Conservation (phyloP, 2,888 invertebrate genomes). For the Bombylius major region DNA sequence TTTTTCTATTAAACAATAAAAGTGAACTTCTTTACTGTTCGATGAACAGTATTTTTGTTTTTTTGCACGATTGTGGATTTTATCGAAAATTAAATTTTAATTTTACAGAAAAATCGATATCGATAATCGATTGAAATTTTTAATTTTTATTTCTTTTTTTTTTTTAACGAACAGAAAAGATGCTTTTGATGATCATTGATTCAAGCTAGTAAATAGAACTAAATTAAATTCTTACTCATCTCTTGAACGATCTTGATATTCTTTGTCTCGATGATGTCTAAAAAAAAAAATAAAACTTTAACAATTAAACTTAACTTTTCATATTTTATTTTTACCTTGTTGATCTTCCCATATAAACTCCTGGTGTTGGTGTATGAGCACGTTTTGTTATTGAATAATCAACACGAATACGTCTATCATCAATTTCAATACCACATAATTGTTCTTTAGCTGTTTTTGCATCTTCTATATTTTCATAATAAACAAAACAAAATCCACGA, state of each 20-base stretch:
- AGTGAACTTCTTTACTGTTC: too few species aligned
- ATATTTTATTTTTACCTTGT: constrained; percentile 37
- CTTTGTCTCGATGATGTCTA: constrained; percentile 18
- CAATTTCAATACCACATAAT: constrained; percentile 88
- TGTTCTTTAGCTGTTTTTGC: constrained; percentile 89
- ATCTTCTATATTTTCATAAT: constrained; percentile 77
- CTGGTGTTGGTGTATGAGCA: constrained; percentile 94
- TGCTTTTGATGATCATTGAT: too few species aligned
- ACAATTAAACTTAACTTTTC: background rate
- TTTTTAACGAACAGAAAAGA: too few species aligned
- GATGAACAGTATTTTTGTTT: too few species aligned
- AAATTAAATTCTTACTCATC: constrained; percentile 13
- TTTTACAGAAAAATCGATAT: too few species aligned
- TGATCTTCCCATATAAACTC: constrained; percentile 92
- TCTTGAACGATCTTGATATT: constrained; percentile 20
- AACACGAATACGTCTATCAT: constrained; percentile 83
- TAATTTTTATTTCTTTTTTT: too few species aligned
- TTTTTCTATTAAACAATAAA: too few species aligned
- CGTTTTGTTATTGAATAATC: constrained; percentile 93
- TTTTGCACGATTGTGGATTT: too few species aligned
- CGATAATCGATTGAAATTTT: too few species aligned
- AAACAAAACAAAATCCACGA: constrained; percentile 93
- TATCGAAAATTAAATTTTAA: too few species aligned
- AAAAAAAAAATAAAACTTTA: background rate
- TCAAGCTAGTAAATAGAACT: background rate